Evolutionary conservation across 2,113 vertebrate species (phyloP), one percentile per base, ranked within the genome.

Genomic region (Piprites chloris): DNA sequence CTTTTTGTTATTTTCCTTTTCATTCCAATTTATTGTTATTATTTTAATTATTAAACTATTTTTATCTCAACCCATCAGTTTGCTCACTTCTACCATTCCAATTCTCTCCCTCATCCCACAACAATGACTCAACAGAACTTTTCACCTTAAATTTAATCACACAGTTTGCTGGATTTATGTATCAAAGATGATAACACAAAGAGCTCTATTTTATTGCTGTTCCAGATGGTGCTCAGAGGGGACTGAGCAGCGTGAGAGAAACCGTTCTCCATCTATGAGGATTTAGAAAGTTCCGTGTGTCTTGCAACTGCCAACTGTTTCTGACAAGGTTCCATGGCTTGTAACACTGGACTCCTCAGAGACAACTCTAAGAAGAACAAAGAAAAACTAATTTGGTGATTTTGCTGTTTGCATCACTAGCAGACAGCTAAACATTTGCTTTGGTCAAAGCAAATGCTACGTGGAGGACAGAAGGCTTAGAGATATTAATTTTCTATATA

Each of bases 201-300:
- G 59, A 86, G 26, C 20, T 91, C 71, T 91, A 49, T 83, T 96
- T 89, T 85, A 93, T 81, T 93, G 52, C 50, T 91, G 42, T n/a
- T 91, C 72, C 93, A 94, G 93, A 84, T 91, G 71, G 75, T 23
- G 63, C 61, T 65, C 75, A 84, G 90, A 90, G 81, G 67, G 78
- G 59, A 91, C 59, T 67, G 63, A 76, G 58, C 80, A 71, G 28
- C 0, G 0, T 83, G 55, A 85, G 91, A 90, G 71, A 83, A 76
- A 46, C 62, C 0, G 2, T 73, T 93, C 66, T 87, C 63, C 47
- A 23, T 78, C 63, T 87, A 12, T 17, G 20, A 67, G 24, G 55
- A 78, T 87, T 93, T 78, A 82, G 59, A 83, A 82, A 79, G 41
- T 73, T 90, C 68, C 2, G 1, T 79, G 59, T 44, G 63, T 28